These are phyloP conservation scores for Sarcophaga carnaria DNA, from an alignment of 2,888 invertebrate genomes.

Conservation along the genomic window DNA sequence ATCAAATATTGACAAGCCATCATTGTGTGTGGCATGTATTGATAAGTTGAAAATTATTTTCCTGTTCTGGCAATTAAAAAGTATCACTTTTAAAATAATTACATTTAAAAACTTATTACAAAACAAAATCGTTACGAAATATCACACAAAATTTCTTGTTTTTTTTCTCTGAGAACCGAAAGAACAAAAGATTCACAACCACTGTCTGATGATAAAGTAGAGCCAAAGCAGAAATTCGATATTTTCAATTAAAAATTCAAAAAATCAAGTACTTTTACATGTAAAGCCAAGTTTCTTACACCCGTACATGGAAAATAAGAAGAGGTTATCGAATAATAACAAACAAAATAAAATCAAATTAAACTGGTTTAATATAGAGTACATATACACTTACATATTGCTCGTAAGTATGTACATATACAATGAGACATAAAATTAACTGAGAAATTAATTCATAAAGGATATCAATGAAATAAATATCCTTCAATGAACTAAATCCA, in stretches of 20 bases:
- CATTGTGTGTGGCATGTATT: neutral
- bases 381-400: neutral
- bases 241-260: conserved; percentile 65
- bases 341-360: neutral
- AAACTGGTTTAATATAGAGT: neutral
- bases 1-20: neutral
- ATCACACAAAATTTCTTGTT: conserved; percentile 15
- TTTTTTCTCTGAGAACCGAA: conserved; percentile 74
- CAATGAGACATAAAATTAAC: conserved; percentile 36
- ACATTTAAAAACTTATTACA: neutral
- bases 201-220: conserved; percentile 48
- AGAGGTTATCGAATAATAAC: no score
- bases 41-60: neutral
- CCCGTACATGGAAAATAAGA: no score
- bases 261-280: conserved; percentile 55
- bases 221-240: conserved; percentile 72
- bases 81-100: conserved; percentile 8
- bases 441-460: conserved; percentile 58
- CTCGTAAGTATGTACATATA: neutral
- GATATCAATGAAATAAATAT: conserved; percentile 59
- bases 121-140: conserved; percentile 33
- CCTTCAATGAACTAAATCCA: conserved; percentile 44
- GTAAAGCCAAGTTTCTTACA: neutral
- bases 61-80: neutral
- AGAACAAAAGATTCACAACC: conserved; percentile 76